Percentiles rank a stretch among this genome's conserved stretches.
These are phyloP conservation scores for Phenacoccus solenopsis DNA, from an alignment of 1,140 invertebrate genomes.

Conservation along the genomic window DNA sequence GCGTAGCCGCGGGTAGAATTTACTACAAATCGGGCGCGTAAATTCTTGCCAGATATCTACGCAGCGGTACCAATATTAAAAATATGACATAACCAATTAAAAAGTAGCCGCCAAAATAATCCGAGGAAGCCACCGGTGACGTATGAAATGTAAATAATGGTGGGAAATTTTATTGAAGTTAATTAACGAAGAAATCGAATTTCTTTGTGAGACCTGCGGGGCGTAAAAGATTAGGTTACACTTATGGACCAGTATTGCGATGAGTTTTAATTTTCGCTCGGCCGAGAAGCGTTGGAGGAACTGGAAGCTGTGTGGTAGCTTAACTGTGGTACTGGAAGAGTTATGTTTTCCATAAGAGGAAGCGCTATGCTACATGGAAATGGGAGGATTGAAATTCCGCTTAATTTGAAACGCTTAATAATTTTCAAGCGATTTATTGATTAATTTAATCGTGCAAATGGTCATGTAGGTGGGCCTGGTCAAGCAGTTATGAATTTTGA, in stretches of 20 bases:
- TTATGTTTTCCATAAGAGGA: too few relatives aligned
- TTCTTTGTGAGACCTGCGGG: background rate
- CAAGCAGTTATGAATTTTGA: too few relatives aligned
- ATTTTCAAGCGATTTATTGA: background rate
- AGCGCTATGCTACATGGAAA: too few relatives aligned
- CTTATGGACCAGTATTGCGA: background rate
- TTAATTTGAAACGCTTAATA: background rate
- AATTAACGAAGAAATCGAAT: background rate
- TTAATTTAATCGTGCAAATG: background rate
- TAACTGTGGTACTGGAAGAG: too few relatives aligned
- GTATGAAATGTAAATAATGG: background rate
- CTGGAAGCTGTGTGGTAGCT: background rate
- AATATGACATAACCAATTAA: constrained; percentile 3
- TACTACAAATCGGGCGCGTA: background rate
- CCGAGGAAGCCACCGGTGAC: background rate
- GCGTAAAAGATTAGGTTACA: background rate
- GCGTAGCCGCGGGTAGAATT: background rate
- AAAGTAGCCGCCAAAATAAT: background rate
- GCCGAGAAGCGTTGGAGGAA: too few relatives aligned
- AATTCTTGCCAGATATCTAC: background rate
- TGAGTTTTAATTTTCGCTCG: too few relatives aligned
- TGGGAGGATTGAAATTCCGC: too few relatives aligned
- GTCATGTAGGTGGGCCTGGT: background rate
- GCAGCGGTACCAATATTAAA: background rate
- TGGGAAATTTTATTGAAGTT: background rate